Conservation (phyloP, 2,113 vertebrate species). For the Cottus gobio region DNA sequence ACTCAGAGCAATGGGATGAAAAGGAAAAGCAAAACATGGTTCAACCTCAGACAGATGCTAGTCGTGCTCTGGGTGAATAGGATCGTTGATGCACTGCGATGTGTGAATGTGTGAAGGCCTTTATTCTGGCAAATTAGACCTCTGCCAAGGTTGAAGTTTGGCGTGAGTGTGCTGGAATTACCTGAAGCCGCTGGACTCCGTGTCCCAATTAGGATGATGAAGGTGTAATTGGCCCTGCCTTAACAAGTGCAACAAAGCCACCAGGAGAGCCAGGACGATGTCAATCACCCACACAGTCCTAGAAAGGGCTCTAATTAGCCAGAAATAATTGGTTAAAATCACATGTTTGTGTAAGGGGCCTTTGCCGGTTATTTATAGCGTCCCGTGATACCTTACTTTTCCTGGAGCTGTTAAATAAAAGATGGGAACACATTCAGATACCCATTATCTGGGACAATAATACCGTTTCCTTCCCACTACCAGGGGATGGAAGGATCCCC, state of each 20-base stretch:
- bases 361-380: not conserved
- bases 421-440: not conserved
- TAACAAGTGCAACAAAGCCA: not conserved
- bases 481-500: not conserved
- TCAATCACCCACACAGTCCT: not conserved
- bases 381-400: not conserved
- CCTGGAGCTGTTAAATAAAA: not conserved
- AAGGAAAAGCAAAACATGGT: too few relatives aligned
- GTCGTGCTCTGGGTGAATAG: too few relatives aligned
- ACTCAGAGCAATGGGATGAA: not conserved
- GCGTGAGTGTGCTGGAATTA: not conserved
- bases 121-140: not conserved
- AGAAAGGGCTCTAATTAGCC: not conserved
- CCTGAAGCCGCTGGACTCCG: not conserved
- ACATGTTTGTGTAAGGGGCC: not conserved
- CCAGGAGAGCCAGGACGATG: not conserved
- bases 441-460: not conserved
- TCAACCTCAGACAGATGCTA: too few relatives aligned
- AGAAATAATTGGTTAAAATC: not conserved
- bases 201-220: not conserved
- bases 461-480: not conserved
- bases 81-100: too few relatives aligned
- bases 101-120: too few relatives aligned
- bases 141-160: not conserved
- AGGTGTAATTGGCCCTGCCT: not conserved